Percentiles rank a stretch among this genome's conserved stretches.
These are phyloP conservation scores for Perccottus glenii DNA, from an alignment of 2,113 vertebrate genomes.

Conservation along the genomic window DNA sequence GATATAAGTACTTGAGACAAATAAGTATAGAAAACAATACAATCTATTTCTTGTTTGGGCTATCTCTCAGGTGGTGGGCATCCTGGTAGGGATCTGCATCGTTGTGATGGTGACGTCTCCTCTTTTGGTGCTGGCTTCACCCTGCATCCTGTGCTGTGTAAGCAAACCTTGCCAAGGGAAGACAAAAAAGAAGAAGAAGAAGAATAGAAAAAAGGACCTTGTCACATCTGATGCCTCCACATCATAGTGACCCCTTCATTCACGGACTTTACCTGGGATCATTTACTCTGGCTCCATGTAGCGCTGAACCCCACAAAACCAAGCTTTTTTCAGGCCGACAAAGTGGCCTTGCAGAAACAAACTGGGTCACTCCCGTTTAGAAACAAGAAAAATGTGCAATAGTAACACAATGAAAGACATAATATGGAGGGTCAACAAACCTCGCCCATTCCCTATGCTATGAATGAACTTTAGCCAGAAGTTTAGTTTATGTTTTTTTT, in stretches of 20 bases:
- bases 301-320: background rate
- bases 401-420: too few relatives aligned
- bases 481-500: too few relatives aligned
- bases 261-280: conserved; percentile 18
- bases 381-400: too few relatives aligned
- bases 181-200: conserved; percentile 74
- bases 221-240: conserved; percentile 73
- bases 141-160: conserved; percentile 93
- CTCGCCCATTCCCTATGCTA: too few relatives aligned
- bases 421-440: too few relatives aligned
- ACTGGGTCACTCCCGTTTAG: too few relatives aligned
- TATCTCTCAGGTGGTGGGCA: conserved; percentile 90
- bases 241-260: conserved; percentile 42
- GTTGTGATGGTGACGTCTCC: conserved; percentile 94
- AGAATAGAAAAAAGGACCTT: conserved; percentile 51
- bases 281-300: background rate
- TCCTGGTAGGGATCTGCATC: conserved; percentile 91
- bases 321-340: background rate
- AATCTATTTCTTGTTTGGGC: conserved; percentile 2
- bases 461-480: too few relatives aligned
- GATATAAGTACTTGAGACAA: too few relatives aligned
- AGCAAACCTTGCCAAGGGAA: conserved; percentile 90
- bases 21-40: too few relatives aligned
- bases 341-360: too few relatives aligned
- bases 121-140: conserved; percentile 91